Evolutionary conservation across 2,113 vertebrate genomes (phyloP).

Genomic region (Chloropsis hardwickii): DNA sequence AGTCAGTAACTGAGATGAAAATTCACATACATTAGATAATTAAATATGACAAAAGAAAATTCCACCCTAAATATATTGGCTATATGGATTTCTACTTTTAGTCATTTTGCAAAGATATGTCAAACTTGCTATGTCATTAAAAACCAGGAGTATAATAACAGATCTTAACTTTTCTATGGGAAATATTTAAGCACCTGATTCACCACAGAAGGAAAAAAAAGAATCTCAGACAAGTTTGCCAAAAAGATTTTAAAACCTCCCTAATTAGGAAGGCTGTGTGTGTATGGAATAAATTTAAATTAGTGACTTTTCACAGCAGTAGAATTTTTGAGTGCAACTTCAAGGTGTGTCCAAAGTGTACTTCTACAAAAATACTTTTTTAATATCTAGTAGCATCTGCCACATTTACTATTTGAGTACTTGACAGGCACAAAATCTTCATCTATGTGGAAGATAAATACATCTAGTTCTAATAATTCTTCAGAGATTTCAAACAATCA

Average conservation of each 20-base stretch:
- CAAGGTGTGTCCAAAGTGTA: neutral
- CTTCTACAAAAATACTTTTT: neutral
- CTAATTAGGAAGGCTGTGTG: fast-evolving
- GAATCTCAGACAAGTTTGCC: neutral
- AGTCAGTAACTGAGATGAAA: neutral
- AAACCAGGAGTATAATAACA: neutral
- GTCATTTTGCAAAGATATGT: neutral
- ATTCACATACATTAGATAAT: neutral
- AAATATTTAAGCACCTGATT: neutral
- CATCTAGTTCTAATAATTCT: neutral
- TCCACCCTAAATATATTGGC: neutral
- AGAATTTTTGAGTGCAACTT: neutral
- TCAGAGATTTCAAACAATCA: neutral
- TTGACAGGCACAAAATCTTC: neutral
- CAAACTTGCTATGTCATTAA: neutral
- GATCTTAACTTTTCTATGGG: neutral
- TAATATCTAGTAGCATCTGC: neutral
- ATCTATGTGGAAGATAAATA: neutral
- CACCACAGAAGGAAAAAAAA: neutral
- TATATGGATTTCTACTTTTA: neutral
- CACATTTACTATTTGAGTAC: neutral
- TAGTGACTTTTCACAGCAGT: neutral
- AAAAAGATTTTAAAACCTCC: neutral
- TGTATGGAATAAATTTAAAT: neutral
- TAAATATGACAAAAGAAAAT: neutral